Percentiles rank a stretch among this genome's conserved stretches.
phyloP scores from a whole-genome alignment of 2,888 invertebrate genomes.

The Heliconius aoede region DNA sequence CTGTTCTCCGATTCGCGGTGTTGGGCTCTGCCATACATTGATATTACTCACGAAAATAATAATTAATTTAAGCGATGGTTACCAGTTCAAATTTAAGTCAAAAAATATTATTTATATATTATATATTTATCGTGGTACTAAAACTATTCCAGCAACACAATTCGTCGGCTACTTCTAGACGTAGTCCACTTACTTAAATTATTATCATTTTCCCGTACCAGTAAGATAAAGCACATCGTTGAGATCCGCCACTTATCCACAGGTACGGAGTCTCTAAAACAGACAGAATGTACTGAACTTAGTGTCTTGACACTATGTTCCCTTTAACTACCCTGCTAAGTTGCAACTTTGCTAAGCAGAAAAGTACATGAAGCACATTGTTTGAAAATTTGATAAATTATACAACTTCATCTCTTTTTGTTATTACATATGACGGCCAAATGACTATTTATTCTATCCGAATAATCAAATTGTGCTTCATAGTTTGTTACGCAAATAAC shows the following conservation, averaged over 20 bases:
- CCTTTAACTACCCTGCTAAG: background rate
- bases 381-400: conserved; percentile 12
- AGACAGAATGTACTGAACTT: background rate
- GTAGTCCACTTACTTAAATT: too few species aligned
- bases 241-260: background rate
- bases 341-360: background rate
- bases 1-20: background rate
- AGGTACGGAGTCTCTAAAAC: background rate
- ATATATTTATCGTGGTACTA: too few species aligned
- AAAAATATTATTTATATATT: too few species aligned
- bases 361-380: background rate
- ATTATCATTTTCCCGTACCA: too few species aligned
- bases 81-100: too few species aligned
- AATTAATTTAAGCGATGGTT: background rate
- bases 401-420: background rate
- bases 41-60: too few species aligned
- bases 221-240: too few species aligned
- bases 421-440: conserved; percentile 26
- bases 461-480: conserved; percentile 31
- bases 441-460: conserved; percentile 6
- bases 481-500: conserved; percentile 29
- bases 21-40: background rate
- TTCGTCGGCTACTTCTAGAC: too few species aligned
- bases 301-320: background rate
- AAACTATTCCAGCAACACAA: too few species aligned